Percentiles rank a stretch among this genome's conserved stretches.
These are phyloP conservation scores for Tachypleus tridentatus DNA, from an alignment of 1,140 invertebrate genomes.

Conservation along the genomic window DNA sequence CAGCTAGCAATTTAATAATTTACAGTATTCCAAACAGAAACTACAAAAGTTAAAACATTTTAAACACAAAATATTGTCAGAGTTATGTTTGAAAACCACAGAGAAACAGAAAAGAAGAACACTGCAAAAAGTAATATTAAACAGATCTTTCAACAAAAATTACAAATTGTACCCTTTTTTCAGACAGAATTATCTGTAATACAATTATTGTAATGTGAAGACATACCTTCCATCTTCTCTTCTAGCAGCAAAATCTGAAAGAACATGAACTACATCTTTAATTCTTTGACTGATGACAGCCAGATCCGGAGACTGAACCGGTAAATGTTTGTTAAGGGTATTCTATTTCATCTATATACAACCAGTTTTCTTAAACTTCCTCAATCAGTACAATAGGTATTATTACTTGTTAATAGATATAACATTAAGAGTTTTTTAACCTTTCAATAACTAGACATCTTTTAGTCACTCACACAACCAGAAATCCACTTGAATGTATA, in stretches of 20 bases:
- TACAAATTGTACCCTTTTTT: constrained; percentile 19
- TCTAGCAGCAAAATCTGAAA: constrained; percentile 76
- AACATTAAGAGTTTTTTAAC: too few relatives aligned
- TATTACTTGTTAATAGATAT: too few relatives aligned
- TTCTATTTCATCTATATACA: constrained; percentile 8
- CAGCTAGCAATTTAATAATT: too few relatives aligned
- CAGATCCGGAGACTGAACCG: constrained; percentile 45
- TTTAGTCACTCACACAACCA: too few relatives aligned
- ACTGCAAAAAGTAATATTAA: constrained; percentile 10
- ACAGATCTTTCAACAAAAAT: constrained; percentile 14
- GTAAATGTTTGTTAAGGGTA: constrained; percentile 1
- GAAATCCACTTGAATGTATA: too few relatives aligned
- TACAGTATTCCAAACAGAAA: too few relatives aligned
- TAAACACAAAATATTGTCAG: background rate
- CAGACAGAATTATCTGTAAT: too few relatives aligned
- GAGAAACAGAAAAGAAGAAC: constrained; percentile 6
- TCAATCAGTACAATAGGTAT: too few relatives aligned
- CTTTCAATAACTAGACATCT: too few relatives aligned
- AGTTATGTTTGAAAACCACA: constrained; percentile 5
- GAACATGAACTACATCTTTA: constrained; percentile 70
- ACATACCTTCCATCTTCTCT: constrained; percentile 51
- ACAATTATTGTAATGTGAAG: too few relatives aligned
- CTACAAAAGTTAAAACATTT: too few relatives aligned
- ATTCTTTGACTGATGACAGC: constrained; percentile 81
- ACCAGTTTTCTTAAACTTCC: background rate